Conservation (phyloP, 2,888 invertebrate species). For the Napeogenes inachia region DNA sequence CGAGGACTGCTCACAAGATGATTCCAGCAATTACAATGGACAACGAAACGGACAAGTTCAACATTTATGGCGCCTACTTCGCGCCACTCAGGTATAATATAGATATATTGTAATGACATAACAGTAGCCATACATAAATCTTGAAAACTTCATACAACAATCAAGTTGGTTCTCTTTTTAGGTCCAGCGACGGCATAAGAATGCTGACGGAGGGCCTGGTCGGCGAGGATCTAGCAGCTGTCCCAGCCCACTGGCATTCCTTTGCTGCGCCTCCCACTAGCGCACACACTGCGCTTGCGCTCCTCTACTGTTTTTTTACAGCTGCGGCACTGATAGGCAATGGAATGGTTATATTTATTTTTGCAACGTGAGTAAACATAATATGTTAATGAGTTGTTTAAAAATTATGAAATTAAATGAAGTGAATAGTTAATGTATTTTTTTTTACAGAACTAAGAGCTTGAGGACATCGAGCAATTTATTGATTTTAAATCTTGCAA, state of each 20-base stretch:
- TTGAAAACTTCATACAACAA: too few species aligned
- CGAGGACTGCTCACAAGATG: conserved; percentile 69
- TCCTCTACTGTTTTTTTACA: conserved; percentile 86
- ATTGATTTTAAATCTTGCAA: conserved; percentile 88
- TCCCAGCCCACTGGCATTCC: conserved; percentile 89
- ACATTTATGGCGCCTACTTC: conserved; percentile 60
- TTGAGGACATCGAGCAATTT: conserved; percentile 89
- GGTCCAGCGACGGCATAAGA: conserved; percentile 52
- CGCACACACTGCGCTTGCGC: conserved; percentile 86
- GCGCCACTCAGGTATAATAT: conserved; percentile 60
- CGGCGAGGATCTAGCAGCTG: conserved; percentile 84
- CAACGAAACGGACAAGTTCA: conserved; percentile 54
- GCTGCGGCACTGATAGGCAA: conserved; percentile 86
- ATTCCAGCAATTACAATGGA: conserved; percentile 49
- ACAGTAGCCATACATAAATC: neutral
- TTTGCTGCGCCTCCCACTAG: conserved; percentile 89
- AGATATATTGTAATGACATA: too few species aligned
- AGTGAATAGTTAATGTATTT: neutral
- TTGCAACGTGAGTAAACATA: conserved; percentile 81
- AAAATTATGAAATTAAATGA: neutral
- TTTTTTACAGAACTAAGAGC: conserved; percentile 78
- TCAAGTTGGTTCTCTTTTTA: conserved; percentile 18
- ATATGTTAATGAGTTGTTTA: neutral
- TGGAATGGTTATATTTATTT: conserved; percentile 91
- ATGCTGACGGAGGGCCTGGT: conserved; percentile 87